These are phyloP conservation scores for Anastrepha ludens DNA, from an alignment of 1,140 invertebrate species.

Conservation along the genomic window DNA sequence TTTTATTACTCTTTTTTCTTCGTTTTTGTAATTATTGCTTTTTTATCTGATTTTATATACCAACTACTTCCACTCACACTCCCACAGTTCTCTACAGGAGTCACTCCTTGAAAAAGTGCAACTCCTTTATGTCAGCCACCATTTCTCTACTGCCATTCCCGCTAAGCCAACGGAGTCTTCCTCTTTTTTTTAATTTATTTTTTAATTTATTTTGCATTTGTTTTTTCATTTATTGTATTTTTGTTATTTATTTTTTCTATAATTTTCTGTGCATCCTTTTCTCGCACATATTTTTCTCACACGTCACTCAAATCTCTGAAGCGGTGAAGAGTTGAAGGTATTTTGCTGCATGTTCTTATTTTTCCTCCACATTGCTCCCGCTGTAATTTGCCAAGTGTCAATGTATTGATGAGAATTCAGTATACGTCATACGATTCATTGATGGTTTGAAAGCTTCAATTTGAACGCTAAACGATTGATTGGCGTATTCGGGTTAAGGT, in stretches of 20 bases:
- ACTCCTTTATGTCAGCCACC: too few species aligned
- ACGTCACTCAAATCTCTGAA: background rate
- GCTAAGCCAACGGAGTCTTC: too few species aligned
- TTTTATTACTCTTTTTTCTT: background rate
- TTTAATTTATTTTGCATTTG: background rate
- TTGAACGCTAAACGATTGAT: constrained; percentile 46
- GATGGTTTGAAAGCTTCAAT: background rate
- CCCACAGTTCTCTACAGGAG: too few species aligned
- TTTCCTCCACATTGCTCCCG: background rate
- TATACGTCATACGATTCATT: constrained; percentile 8
- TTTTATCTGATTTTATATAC: too few species aligned
- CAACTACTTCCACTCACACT: too few species aligned
- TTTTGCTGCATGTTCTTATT: too few species aligned
- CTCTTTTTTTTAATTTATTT: background rate
- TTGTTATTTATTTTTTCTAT: background rate
- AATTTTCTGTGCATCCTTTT: background rate
- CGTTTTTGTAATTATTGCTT: background rate
- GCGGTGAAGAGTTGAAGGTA: background rate
- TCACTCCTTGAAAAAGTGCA: too few species aligned
- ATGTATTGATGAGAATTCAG: background rate
- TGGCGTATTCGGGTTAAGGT: constrained; percentile 45
- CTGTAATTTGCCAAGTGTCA: constrained; percentile 39
- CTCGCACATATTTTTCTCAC: constrained; percentile 2
- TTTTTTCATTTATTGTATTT: background rate
- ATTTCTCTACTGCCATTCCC: too few species aligned